Evolutionary conservation across 1,140 invertebrate genomes (phyloP).

Genomic region (Pachyrhynchus sulphureomaculatus): DNA sequence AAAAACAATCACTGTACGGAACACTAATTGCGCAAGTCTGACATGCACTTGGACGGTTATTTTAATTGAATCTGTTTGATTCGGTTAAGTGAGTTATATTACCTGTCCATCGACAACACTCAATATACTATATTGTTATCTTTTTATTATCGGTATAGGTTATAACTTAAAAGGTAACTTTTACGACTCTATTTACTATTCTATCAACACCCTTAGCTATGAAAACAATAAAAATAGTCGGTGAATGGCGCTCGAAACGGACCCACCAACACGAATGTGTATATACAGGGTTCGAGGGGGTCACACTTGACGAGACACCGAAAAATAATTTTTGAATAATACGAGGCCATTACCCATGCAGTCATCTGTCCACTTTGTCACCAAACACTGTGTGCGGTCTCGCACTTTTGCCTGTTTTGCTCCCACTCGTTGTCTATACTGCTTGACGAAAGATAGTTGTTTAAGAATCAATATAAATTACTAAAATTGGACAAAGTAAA

Average conservation of each 20-base stretch:
- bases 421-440: constrained; percentile 12
- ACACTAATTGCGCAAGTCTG: too few species aligned
- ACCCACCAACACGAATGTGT: constrained; percentile 10
- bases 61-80: too few species aligned
- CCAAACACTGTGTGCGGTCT: constrained; percentile 43
- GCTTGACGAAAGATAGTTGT: too few species aligned
- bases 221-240: not conserved
- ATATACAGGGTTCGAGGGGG: constrained; percentile 8
- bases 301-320: constrained; percentile 21
- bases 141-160: too few species aligned
- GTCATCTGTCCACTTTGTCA: constrained; percentile 47
- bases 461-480: too few species aligned
- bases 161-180: not conserved
- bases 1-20: too few species aligned
- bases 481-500: too few species aligned
- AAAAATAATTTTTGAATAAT: constrained; percentile 31
- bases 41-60: too few species aligned
- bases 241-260: constrained; percentile 14
- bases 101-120: too few species aligned
- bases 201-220: not conserved
- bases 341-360: constrained; percentile 32
- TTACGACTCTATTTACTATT: not conserved
- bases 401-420: constrained; percentile 23
- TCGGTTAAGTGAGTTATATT: too few species aligned
- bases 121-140: not conserved